Evolutionary conservation across 2,113 vertebrate genomes (phyloP).

Genomic region (Lepidothrix coronata): DNA sequence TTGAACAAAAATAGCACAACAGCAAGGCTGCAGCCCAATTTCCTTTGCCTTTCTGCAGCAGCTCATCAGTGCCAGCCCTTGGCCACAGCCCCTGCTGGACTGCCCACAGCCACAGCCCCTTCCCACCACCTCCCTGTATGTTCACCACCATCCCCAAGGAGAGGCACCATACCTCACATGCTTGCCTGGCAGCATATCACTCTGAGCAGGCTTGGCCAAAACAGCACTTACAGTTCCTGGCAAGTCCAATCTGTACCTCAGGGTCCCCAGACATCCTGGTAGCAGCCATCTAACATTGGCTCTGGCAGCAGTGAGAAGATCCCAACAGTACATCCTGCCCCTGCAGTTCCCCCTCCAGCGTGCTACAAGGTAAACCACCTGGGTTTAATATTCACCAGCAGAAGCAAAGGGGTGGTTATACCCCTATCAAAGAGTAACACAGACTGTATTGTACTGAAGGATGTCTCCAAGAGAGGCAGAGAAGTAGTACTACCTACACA

Average conservation of each 20-base stretch:
- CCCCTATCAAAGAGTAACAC: background rate
- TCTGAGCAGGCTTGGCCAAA: background rate
- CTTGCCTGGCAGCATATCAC: background rate
- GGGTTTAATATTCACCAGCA: background rate
- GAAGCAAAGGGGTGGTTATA: background rate
- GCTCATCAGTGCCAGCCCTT: background rate
- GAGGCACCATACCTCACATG: fast-evolving
- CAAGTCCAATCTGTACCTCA: background rate
- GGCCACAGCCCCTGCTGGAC: fast-evolving
- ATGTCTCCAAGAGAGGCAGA: background rate
- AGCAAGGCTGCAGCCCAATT: slow-evolving; percentile 21
- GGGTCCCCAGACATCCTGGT: background rate
- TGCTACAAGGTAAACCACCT: background rate
- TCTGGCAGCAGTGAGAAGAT: background rate
- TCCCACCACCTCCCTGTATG: fast-evolving
- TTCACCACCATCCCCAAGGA: background rate
- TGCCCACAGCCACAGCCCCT: background rate
- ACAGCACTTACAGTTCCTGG: background rate
- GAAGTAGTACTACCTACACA: background rate
- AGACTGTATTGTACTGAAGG: background rate
- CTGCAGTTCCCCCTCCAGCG: fast-evolving
- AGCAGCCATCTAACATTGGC: fast-evolving
- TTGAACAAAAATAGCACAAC: slow-evolving; percentile 54
- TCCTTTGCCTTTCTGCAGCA: background rate
- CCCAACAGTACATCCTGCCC: fast-evolving